phyloP scores from a whole-genome alignment of 2,113 vertebrate species.

The Nibea coibor region DNA sequence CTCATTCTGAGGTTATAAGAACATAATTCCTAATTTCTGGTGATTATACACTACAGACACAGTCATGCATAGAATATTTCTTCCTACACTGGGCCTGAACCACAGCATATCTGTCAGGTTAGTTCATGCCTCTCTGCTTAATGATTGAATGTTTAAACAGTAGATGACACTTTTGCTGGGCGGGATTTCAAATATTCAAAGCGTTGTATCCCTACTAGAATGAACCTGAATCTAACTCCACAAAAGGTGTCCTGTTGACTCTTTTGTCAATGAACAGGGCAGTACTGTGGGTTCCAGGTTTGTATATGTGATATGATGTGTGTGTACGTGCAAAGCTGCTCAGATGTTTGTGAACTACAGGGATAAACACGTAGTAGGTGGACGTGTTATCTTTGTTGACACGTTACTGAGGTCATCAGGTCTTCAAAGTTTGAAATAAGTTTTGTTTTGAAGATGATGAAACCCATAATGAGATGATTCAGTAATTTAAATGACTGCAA shows the following conservation, averaged over 20 bases:
- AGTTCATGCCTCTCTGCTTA: not conserved
- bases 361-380: not conserved
- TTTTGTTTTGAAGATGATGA: conserved; percentile 31
- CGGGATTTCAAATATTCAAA: not conserved
- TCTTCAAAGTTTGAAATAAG: not conserved
- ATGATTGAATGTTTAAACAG: not conserved
- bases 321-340: not conserved
- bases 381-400: conserved; percentile 8
- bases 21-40: no score
- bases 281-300: not conserved
- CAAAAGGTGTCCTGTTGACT: not conserved
- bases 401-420: not conserved
- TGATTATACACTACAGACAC: no score
- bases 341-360: not conserved
- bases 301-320: not conserved
- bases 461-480: conserved; percentile 14
- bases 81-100: no score
- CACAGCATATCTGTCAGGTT: not conserved
- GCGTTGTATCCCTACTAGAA: not conserved
- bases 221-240: not conserved
- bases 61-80: no score
- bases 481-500: not conserved
- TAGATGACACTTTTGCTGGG: not conserved
- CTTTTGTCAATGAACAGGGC: not conserved
- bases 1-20: no score